These are phyloP conservation scores for Saccostrea echinata DNA, from an alignment of 1,140 invertebrate species.

Conservation along the genomic window DNA sequence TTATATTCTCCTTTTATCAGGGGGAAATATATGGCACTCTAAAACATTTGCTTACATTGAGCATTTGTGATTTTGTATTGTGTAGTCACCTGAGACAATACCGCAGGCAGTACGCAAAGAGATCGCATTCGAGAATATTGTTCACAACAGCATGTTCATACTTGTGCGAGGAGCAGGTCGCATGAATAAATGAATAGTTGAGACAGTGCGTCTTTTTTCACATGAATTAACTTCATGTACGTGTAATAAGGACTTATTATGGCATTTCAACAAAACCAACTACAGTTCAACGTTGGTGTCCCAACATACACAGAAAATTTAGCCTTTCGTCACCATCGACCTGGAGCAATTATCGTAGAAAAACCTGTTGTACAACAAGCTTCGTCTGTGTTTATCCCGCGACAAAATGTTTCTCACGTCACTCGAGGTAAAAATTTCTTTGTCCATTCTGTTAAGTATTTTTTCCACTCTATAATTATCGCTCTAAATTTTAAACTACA, in stretches of 20 bases:
- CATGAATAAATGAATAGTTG: not conserved
- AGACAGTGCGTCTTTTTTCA: not conserved
- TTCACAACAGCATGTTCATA: not conserved
- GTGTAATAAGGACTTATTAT: not conserved
- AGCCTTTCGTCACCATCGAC: conserved; percentile 58
- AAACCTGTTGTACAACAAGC: conserved; percentile 46
- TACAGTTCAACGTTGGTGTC: conserved; percentile 69
- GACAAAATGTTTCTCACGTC: conserved; percentile 13
- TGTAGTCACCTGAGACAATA: not conserved
- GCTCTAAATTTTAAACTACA: not conserved
- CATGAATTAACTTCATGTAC: not conserved
- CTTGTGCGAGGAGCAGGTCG: not conserved
- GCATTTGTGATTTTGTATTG: not conserved
- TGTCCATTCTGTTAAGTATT: too few relatives aligned
- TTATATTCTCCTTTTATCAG: not conserved
- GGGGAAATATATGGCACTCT: not conserved
- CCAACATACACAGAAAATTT: conserved; percentile 61
- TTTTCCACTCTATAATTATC: not conserved
- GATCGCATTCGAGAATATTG: not conserved
- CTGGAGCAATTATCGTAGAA: conserved; percentile 64
- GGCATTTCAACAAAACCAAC: conserved; percentile 62
- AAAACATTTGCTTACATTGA: not conserved
- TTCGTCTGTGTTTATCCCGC: not conserved
- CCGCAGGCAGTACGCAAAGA: not conserved
- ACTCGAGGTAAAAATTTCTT: conserved; percentile 17